Evolutionary conservation across 2,113 vertebrate genomes (phyloP).

Genomic region (Irena cyanogastra): DNA sequence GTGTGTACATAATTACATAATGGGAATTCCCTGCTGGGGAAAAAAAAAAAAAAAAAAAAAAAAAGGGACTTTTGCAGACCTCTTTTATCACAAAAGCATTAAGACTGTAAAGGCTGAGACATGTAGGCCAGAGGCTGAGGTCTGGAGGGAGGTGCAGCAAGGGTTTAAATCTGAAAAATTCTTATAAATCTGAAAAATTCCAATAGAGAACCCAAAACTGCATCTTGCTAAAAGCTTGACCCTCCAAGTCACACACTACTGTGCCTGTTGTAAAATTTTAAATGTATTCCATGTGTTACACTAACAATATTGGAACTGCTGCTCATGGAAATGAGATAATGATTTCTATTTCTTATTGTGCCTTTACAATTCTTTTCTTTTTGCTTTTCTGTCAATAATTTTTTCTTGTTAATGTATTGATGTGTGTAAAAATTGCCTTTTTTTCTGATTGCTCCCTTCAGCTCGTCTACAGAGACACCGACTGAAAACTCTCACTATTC

Average conservation of each 20-base stretch:
- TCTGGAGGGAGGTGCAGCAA: background rate
- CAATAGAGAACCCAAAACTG: background rate
- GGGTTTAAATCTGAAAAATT: background rate
- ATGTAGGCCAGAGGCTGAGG: background rate
- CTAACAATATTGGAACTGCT: background rate
- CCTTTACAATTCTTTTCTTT: background rate
- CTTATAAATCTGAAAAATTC: background rate
- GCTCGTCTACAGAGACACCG: background rate
- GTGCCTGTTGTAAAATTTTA: background rate
- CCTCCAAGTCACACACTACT: background rate
- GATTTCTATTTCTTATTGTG: background rate
- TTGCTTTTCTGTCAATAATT: background rate
- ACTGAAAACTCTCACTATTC: background rate
- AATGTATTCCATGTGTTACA: background rate
- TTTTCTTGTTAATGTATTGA: background rate
- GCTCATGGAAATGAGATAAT: background rate
- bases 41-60: fast-evolving
- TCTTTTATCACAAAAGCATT: background rate
- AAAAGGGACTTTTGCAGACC: background rate
- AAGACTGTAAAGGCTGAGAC: background rate
- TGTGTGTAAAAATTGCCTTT: background rate
- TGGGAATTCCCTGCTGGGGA: background rate
- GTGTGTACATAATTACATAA: fast-evolving
- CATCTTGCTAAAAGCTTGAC: background rate
- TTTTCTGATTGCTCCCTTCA: background rate